Evolutionary conservation across 2,113 vertebrate species (phyloP).

Genomic region (Ivindomyrus marchei): DNA sequence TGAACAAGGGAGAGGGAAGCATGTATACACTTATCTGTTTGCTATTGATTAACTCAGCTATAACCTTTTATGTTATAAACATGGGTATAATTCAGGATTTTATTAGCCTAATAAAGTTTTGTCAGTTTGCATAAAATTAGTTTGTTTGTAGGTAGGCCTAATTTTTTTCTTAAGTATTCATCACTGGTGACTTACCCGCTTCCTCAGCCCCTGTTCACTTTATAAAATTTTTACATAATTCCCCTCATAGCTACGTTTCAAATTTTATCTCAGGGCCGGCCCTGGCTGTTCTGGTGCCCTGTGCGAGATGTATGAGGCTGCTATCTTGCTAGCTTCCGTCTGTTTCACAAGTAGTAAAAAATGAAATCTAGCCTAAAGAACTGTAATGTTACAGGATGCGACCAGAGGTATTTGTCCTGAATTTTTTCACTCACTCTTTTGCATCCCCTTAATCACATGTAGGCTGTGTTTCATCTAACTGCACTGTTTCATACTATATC

Average conservation of each 20-base stretch:
- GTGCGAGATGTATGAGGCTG: too few species aligned
- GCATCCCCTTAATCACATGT: too few species aligned
- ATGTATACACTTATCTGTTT: neutral
- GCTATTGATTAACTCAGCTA: neutral
- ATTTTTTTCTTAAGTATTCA: neutral
- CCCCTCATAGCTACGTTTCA: neutral
- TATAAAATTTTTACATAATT: neutral
- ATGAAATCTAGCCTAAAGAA: too few species aligned
- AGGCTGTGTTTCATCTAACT: neutral
- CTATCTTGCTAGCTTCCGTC: too few species aligned
- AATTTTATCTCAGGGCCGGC: neutral
- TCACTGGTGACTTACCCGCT: neutral
- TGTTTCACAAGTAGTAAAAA: too few species aligned
- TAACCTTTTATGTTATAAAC: neutral
- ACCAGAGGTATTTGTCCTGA: too few species aligned
- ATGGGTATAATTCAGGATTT: neutral
- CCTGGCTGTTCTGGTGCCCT: neutral
- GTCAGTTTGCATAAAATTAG: neutral
- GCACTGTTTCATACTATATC: neutral
- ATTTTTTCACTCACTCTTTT: too few species aligned
- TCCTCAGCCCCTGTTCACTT: neutral
- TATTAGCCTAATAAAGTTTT: neutral
- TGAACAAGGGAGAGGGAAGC: neutral
- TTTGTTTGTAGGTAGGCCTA: neutral
- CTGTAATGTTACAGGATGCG: too few species aligned